phyloP scores from a whole-genome alignment of 1,140 invertebrate genomes.

The Tetragnatha versicolor region DNA sequence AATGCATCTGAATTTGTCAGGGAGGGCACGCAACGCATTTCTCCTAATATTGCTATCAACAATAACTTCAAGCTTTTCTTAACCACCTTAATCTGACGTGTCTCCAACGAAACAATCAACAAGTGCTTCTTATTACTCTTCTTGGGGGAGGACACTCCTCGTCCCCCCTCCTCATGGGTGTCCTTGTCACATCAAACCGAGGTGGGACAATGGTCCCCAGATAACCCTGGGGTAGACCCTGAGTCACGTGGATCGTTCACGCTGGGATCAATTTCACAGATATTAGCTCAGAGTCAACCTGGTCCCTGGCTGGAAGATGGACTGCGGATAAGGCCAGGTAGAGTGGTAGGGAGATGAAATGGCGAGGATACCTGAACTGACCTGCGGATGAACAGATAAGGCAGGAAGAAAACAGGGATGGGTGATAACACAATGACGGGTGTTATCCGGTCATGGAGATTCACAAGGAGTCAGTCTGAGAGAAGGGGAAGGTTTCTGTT shows the following conservation, averaged over 20 bases:
- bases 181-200: constrained; percentile 53
- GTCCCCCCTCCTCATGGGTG: constrained; percentile 35
- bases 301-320: background rate
- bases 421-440: no score
- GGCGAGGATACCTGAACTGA: constrained; percentile 22
- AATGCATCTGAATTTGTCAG: no score
- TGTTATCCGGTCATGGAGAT: no score
- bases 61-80: no score
- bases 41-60: no score
- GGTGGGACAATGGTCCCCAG: constrained; percentile 36
- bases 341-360: constrained; percentile 49
- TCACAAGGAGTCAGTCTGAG: no score
- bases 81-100: no score
- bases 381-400: constrained; percentile 44
- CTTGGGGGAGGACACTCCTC: no score
- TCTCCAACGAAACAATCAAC: no score
- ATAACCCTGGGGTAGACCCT: constrained; percentile 5
- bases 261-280: constrained; percentile 50
- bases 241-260: constrained; percentile 46
- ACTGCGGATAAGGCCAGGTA: constrained; percentile 14
- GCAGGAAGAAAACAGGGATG: background rate
- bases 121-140: no score
- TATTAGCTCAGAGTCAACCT: constrained; percentile 45
- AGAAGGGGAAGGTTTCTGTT: no score
- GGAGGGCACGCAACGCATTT: no score